A percentile compares a stretch with the other conserved stretches of the same genome.
Evolutionary conservation across 2,797 vertebrate genomes (phyloP).

Genomic region (Chlorospingus semifuscus): DNA sequence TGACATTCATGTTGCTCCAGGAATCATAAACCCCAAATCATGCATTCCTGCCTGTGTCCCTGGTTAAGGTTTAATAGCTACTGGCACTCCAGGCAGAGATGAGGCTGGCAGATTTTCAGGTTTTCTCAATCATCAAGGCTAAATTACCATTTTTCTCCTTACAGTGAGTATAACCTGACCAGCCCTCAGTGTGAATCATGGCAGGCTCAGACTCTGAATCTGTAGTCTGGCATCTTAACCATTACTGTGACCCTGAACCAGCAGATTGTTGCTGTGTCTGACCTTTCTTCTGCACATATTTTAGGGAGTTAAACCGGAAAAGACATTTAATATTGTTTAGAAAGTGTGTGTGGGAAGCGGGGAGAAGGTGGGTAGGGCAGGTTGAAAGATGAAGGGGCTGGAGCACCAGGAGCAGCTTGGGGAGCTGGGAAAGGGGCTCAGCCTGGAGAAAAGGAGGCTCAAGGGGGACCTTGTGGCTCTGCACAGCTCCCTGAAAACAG

Average conservation of each 20-base stretch:
- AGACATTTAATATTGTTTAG: neutral
- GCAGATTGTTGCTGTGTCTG: neutral
- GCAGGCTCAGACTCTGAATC: neutral
- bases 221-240: neutral
- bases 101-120: neutral
- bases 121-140: neutral
- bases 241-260: neutral
- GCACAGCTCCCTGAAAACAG: neutral
- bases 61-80: neutral
- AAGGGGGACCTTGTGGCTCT: neutral
- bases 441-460: neutral
- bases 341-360: neutral
- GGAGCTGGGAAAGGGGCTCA: neutral
- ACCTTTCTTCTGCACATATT: neutral
- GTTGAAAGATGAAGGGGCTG: neutral
- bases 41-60: neutral
- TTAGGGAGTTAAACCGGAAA: neutral
- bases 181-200: neutral
- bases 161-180: neutral
- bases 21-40: neutral
- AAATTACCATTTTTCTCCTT: neutral
- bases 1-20: neutral
- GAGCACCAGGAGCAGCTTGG: fast-evolving
- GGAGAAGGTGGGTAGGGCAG: neutral
- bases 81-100: neutral